Evolutionary conservation across 2,113 vertebrate species (phyloP), one percentile per base, ranked within the genome.

Genomic region (Melanocharis versteri): DNA sequence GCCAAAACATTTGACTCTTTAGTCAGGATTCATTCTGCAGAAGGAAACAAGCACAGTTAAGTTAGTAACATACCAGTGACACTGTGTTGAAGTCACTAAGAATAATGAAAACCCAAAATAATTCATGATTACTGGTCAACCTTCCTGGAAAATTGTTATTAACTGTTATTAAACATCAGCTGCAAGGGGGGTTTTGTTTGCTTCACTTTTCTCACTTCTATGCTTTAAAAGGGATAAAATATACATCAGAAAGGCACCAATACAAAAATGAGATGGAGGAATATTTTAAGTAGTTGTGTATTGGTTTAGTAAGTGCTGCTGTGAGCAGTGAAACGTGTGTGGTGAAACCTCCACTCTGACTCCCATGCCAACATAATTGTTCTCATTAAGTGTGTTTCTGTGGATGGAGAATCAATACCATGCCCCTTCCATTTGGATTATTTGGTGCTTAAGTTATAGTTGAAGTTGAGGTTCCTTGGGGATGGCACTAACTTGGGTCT

Each of bases 101-200:
- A 35, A 26, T 19, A 83, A 56, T 1, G 2, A 40, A 94, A 86
- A 6, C 1, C 7, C 33, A 11, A 33, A 80, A 51, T 54, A 86
- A 44, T 17, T 65, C 7, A 24, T 27, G 7, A 33, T 69, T n/a
- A 7, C 26, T 68, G 54, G n/a, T 54, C 8, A 81, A 21, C 10
- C 6, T 15, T 83, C 33, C 13, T 33, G 39, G 22, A 87, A 18
- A 91, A 65, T 5, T 66, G 18, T 1, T 4, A 75, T 78, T 42
- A 33, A 71, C n/a, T n/a, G n/a, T n/a, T n/a, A n/a, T n/a, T n/a
- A 93, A 82, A 20, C 21, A 40, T 30, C 3, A 7, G 6, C 30
- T 54, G 11, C 3, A 6, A 10, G 0, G 0, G 0, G 3, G 1
- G 1, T 1, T 35, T 89, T 50, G 3, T 45, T 65, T 47, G 6